Evolutionary conservation across 2,113 vertebrate genomes (phyloP).

Genomic region (Callionymus lyra): DNA sequence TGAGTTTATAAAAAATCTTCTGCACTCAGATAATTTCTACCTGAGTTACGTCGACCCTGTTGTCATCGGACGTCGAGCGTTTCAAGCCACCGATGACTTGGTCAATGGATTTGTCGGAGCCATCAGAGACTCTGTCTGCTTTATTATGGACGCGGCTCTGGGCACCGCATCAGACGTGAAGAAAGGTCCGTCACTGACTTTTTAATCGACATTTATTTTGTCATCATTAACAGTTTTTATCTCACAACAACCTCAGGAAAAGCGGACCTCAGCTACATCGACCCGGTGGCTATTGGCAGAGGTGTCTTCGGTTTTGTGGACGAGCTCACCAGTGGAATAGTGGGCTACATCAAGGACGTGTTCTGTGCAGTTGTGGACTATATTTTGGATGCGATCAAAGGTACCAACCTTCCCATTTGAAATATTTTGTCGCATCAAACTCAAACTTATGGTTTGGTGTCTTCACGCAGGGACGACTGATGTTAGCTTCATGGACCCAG

Average conservation of each 20-base stretch:
- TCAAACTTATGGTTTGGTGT: not conserved
- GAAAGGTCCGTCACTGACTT: slow-evolving; percentile 30
- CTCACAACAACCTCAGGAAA: slow-evolving; percentile 27
- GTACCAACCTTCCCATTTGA: slow-evolving; percentile 17
- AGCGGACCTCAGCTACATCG: slow-evolving; percentile 38
- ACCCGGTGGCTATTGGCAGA: slow-evolving; percentile 49
- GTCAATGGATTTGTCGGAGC: slow-evolving; percentile 12
- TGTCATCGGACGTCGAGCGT: slow-evolving; percentile 39
- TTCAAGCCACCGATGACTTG: slow-evolving; percentile 45
- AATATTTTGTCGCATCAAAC: too few species aligned
- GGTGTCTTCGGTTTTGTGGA: slow-evolving; percentile 25
- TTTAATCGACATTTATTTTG: not conserved
- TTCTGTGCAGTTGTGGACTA: slow-evolving; percentile 38
- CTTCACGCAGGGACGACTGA: slow-evolving; percentile 34
- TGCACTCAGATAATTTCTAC: slow-evolving; percentile 50
- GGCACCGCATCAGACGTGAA: slow-evolving; percentile 17
- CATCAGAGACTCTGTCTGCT: slow-evolving; percentile 29
- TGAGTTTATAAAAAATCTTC: too few species aligned
- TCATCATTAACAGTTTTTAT: not conserved
- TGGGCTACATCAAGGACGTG: slow-evolving; percentile 29
- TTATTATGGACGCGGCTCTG: slow-evolving; percentile 20
- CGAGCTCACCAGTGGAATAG: slow-evolving; percentile 22
- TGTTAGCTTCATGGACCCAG: slow-evolving; percentile 44
- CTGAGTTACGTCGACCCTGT: slow-evolving; percentile 59
- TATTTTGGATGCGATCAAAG: slow-evolving; percentile 35